phyloP scores from a whole-genome alignment of 2,888 invertebrate species.

The Diarsia mendica region DNA sequence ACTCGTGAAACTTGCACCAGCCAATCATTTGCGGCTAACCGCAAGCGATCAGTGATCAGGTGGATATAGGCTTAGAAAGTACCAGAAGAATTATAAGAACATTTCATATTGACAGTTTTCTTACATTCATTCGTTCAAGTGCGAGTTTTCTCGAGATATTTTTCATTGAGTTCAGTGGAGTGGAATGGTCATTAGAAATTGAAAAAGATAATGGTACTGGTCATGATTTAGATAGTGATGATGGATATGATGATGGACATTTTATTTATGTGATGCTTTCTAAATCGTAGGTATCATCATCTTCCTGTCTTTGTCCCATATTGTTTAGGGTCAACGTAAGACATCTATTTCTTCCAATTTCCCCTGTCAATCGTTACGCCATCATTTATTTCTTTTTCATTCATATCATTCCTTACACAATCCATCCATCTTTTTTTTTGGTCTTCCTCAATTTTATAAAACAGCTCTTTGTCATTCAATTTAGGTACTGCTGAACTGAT shows the following conservation, averaged over 20 bases:
- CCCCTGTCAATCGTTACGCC: too few relatives aligned
- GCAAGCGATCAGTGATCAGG: slow-evolving; percentile 49
- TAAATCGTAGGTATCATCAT: not conserved
- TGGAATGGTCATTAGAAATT: slow-evolving; percentile 59
- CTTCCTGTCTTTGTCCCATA: too few relatives aligned
- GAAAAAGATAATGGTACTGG: slow-evolving; percentile 15
- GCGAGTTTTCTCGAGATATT: slow-evolving; percentile 47
- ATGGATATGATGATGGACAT: not conserved
- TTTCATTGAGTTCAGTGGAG: slow-evolving; percentile 54
- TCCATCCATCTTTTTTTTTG: too few relatives aligned
- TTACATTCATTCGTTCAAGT: slow-evolving; percentile 26
- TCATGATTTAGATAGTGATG: not conserved
- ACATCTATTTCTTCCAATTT: too few relatives aligned
- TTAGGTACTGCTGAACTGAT: not conserved
- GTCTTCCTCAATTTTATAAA: not conserved
- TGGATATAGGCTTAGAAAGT: slow-evolving; percentile 54
- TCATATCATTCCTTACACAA: too few relatives aligned
- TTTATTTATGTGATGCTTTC: not conserved
- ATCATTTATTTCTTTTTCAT: too few relatives aligned
- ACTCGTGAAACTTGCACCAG: slow-evolving; percentile 48
- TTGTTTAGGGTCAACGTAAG: too few relatives aligned
- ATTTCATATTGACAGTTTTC: slow-evolving; percentile 50
- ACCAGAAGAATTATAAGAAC: slow-evolving; percentile 47
- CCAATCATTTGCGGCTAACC: slow-evolving; percentile 52
- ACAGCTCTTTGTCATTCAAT: not conserved